Evolutionary conservation across 2,113 vertebrate species (phyloP), one percentile per base, ranked within the genome.

Genomic region (Periophthalmus modestus): DNA sequence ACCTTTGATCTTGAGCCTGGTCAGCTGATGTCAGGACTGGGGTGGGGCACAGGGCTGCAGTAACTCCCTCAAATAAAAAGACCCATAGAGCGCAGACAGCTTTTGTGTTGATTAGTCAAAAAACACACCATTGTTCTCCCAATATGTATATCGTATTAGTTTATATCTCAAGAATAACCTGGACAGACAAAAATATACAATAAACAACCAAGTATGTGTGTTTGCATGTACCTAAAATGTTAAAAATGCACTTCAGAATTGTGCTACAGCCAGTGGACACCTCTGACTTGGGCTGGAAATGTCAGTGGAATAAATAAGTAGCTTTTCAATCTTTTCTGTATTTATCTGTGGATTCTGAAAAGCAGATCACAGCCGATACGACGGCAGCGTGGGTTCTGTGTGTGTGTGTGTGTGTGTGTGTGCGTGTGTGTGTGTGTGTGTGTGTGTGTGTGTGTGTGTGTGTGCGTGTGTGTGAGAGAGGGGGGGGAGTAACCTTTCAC

Each of bases 401-500:
- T 14, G 36, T 43, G 33, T 59, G 21, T 11, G 68, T 52, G 3
- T 12, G 63, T 15, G 54, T 72, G 76, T 62, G 12, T 55, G 65
- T 23, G 69, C 23, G 54, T 58, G 34, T 12, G 72, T 62, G 12
- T 55, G 65, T 23, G 67, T 33, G 54, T 58, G 34, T 15, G 72
- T 36, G 47, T 43, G 54, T 21, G 66, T 14, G 36, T 21, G 33
- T 59, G 21, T 11, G 68, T 52, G 3, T 9, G 63, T 15, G 54
- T 72, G 76, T 62, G 12, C 48, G 65, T 23, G 69, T 33, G 54
- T 58, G 34, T 14, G 72, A n/a, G n/a, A n/a, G 28, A 3, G 28
- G 3, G 13, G 33, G 72, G 43, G 4, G 10, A 69, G 91, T 88
- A 95, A 98, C 97, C 95, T 99, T 99, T 93, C 98, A 96, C 91